Conservation (phyloP, 2,888 invertebrate genomes). For the Caradrina kadenii region DNA sequence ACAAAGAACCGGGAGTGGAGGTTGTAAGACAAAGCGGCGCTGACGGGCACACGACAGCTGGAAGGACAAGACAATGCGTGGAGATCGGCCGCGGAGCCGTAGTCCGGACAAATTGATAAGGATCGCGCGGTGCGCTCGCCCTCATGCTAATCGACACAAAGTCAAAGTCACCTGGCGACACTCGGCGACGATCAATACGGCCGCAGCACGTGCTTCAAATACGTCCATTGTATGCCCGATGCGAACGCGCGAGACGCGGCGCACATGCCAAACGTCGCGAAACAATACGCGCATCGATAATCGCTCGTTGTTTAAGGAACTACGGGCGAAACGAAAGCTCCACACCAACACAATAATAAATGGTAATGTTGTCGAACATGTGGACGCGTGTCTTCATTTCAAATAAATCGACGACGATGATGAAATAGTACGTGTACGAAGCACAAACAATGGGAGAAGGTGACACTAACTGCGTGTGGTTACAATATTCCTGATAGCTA, state of each 20-base stretch:
- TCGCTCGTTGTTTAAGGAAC: constrained; percentile 81
- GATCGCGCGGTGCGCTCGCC: constrained; percentile 78
- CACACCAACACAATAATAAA: constrained; percentile 78
- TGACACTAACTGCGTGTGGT: constrained; percentile 73
- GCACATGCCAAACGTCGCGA: constrained; percentile 85
- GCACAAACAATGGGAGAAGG: constrained; percentile 79
- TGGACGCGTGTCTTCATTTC: constrained; percentile 80
- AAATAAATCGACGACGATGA: constrained; percentile 80
- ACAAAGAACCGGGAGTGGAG: constrained; percentile 78
- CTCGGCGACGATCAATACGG: constrained; percentile 80
- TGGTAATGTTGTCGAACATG: constrained; percentile 79
- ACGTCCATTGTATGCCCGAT: constrained; percentile 86
- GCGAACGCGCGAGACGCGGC: constrained; percentile 81
- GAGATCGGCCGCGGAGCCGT: constrained; percentile 74
- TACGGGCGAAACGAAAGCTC: constrained; percentile 80
- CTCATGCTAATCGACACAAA: constrained; percentile 83
- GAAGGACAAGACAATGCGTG: constrained; percentile 85
- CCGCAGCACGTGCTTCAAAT: constrained; percentile 87
- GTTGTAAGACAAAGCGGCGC: constrained; percentile 77
- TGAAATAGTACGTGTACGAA: constrained; percentile 80
- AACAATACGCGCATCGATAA: constrained; percentile 87
- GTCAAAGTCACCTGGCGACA: constrained; percentile 82
- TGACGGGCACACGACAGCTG: constrained; percentile 75
- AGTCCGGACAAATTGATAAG: constrained; percentile 85
- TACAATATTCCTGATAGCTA: constrained; percentile 69